Percentiles rank a stretch among this genome's conserved stretches.
These are phyloP conservation scores for Ophiothrix spiculata DNA, from an alignment of 35 echinoderm and acorn worm species.

Conservation along the genomic window DNA sequence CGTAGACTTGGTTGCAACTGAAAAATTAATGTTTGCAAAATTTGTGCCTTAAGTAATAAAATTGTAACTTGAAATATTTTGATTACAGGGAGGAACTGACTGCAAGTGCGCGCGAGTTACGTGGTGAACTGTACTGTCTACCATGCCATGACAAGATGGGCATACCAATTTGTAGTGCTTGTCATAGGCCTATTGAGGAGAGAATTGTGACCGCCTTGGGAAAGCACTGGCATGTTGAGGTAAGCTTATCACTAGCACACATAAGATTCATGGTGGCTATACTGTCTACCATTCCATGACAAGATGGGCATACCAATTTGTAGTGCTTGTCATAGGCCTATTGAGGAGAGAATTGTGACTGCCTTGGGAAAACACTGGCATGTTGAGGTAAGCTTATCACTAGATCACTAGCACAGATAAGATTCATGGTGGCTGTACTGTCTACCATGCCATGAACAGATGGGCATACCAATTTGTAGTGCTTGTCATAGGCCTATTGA, in stretches of 20 bases:
- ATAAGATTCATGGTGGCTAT: no score
- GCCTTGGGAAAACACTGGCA: slow-evolving; percentile 98
- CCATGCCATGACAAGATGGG: slow-evolving; percentile 99
- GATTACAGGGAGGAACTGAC: slow-evolving; percentile 79
- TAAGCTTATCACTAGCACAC: no score
- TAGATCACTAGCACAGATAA: no score
- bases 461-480: slow-evolving; percentile 94
- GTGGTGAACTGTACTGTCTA: slow-evolving; percentile 95
- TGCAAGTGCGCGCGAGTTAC: slow-evolving; percentile 71
- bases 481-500: slow-evolving; percentile 96
- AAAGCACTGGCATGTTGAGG: slow-evolving; percentile 99
- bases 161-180: slow-evolving; percentile 94
- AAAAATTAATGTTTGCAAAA: no score
- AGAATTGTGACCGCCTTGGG: slow-evolving; percentile 90
- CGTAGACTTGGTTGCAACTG: no score
- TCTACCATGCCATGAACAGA: slow-evolving; percentile 96
- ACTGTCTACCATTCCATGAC: slow-evolving; percentile 96
- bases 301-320: slow-evolving; percentile 99
- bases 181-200: slow-evolving; percentile 97
- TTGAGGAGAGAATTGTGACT: slow-evolving; percentile 93
- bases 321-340: slow-evolving; percentile 93
- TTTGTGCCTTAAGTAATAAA: no score
- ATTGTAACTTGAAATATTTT: no score
- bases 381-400: slow-evolving; percentile 81
- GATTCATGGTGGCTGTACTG: slow-evolving; percentile 95